Evolutionary conservation across 2,888 invertebrate species (phyloP), one percentile per base, ranked within the genome.

Genomic region (Pammene fasciana): DNA sequence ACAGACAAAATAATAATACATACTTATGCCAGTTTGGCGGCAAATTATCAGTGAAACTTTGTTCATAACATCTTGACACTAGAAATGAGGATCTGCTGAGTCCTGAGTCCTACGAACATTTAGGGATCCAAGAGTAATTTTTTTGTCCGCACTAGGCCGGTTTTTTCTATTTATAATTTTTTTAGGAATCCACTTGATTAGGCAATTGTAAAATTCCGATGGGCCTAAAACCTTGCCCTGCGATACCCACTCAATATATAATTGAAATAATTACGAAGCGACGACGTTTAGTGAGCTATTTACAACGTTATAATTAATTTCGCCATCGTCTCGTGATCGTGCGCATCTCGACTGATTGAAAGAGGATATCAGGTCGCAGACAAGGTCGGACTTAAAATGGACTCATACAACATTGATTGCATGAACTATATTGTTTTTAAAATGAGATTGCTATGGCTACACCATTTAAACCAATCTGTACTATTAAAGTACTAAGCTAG

Each of bases 221-320:
- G 18, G 18, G 18, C 48, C 16, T 11, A 48, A 13, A 38, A 48
- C 26, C 50, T 50, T 50, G 50, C 50, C 50, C 50, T 50, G 26
- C 26, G 50, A 50, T 14, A 48, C 48, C 48, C 8, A 38, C 38
- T 26, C 38, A 38, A n/a, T 38, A 38, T 26, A 14, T 54, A 38
- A 61, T 48, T 50, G 34, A 16, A 61, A 61, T 36, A 14, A 60
- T 34, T 36, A 48, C 26, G 34, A 34, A 48, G 13, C 45, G 26
- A 45, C 65, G 55, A 18, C 14, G 13, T 50, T 57, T 41, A 57
- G 41, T 14, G 26, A 34, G n/a, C 34, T 50, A 64, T 50, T 54
- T 52, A 57, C 46, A 54, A 55, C 57, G 57, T 26, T 45, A 18
- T 66, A 56, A 66, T 66, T 66, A 66, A 66, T 66, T 66, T 66